Base-by-base conservation (phyloP, 2,888 invertebrate species). In the Adineta ricciae region DNA sequence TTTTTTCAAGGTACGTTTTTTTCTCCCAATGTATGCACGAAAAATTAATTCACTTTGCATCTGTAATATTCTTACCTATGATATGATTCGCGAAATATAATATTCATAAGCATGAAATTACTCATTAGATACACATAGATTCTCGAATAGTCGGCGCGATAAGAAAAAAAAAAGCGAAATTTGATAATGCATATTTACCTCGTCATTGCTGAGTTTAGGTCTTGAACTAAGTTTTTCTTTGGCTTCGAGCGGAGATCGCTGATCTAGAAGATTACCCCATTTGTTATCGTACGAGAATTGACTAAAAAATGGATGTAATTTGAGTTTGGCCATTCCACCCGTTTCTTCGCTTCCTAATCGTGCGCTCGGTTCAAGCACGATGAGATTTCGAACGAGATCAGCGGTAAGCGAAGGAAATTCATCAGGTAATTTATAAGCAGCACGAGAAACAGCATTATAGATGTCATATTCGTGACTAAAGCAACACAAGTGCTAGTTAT, bases 391-490 rank as follows among this genome's bases (percentile, higher is more conserved):
- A n/a, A 52, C 38, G 54, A 54, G 50, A 85, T 83, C 85, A 86
- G 72, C 41, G 56, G 38, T 84, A 52, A 64, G 64, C 9, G 46
- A 41, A 56, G 46, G n/a, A 84, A 99, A 97, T 54, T 95, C 95
- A 89, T 95, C 94, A 0, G 97, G 96, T 89, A 96, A 96, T 89
- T 94, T 94, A 90, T 96, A 96, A 85, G 96, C 94, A 89, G 95
- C 92, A 90, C 94, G 94, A 84, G 95, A 92, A 88, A 99, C 97
- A 91, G 96, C 96, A 91, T 96, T 95, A 91, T 98, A 97, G 87
- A 97, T 96, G 87, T 96, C 93, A 91, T 96, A 99, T 90, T 98
- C 98, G 90, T 94, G 96, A 87, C 94, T 93, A 89, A 16, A 90
- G 24, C 38, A 56, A 73, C 56, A 16, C 85, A 56, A 83, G 27